These are phyloP conservation scores for Nesogale talazaci DNA, from an alignment of 2,113 vertebrate species.

Conservation along the genomic window DNA sequence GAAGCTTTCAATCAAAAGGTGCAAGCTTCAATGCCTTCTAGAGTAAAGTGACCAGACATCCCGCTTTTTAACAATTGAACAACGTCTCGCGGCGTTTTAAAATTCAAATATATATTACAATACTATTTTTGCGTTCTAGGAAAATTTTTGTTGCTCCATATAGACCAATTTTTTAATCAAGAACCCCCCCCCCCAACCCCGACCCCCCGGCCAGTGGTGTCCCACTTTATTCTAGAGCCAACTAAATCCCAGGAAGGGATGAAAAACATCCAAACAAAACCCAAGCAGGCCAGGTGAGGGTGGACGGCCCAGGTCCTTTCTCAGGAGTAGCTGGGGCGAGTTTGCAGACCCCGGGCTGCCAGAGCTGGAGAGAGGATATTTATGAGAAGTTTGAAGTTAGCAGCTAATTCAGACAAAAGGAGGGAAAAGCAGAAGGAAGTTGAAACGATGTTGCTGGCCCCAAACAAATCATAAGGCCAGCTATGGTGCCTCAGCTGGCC, in stretches of 20 bases:
- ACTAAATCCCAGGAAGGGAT: background rate
- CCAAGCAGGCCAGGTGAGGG: background rate
- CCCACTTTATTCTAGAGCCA: no score
- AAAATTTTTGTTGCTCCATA: no score
- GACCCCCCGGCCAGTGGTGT: no score
- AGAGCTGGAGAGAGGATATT: background rate
- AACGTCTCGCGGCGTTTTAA: no score
- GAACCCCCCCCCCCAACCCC: no score
- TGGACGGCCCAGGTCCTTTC: background rate
- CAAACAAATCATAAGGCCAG: background rate
- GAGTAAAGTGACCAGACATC: no score
- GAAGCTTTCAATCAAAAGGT: constrained; percentile 3
- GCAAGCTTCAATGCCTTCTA: background rate
- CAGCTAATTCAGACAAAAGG: background rate
- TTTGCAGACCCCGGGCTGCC: background rate
- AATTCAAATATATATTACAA: no score
- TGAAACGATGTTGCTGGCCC: background rate
- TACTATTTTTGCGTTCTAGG: no score
- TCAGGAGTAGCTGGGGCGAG: background rate
- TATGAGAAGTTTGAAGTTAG: background rate
- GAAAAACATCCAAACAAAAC: background rate
- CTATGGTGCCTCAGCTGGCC: background rate
- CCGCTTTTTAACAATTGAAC: no score
- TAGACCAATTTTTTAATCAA: no score
- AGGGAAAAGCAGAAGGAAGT: background rate